phyloP scores from a whole-genome alignment of 2,888 invertebrate species.

The Muschampia plurimacula region DNA sequence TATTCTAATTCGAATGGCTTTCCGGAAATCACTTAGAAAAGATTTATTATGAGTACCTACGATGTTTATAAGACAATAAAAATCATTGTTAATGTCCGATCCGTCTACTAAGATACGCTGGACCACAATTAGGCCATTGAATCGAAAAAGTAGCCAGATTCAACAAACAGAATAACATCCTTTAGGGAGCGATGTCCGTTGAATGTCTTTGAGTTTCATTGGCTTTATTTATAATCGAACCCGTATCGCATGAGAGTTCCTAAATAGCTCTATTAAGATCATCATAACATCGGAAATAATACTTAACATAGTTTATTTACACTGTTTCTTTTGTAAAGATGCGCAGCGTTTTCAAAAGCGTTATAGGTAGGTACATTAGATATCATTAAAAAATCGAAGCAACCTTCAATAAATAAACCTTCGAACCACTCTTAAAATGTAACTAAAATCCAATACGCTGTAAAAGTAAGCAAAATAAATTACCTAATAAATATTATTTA shows the following conservation, averaged over 20 bases:
- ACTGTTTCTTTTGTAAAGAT: background rate
- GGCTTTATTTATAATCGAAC: constrained; percentile 49
- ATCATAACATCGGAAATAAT: constrained; percentile 15
- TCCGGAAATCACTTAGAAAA: constrained; percentile 64
- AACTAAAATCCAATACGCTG: too few species aligned
- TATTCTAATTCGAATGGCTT: constrained; percentile 64
- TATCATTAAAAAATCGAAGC: background rate
- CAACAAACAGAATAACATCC: constrained; percentile 75
- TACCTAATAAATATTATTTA: background rate
- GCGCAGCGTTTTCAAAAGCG: background rate
- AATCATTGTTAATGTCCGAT: constrained; percentile 61
- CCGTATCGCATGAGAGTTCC: constrained; percentile 16
- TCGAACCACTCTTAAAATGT: background rate
- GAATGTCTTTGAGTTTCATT: constrained; percentile 51
- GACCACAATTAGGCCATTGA: constrained; percentile 67
- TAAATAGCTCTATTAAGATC: constrained; percentile 32
- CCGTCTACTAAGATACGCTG: constrained; percentile 69
- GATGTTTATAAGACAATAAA: constrained; percentile 69
- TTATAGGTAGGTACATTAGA: background rate
- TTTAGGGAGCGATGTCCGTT: constrained; percentile 69
- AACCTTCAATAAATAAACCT: background rate
- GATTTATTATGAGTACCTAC: constrained; percentile 51
- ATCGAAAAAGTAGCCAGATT: constrained; percentile 61
- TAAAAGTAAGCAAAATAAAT: background rate
- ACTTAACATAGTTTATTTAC: background rate